Base-by-base conservation (phyloP, 2,888 invertebrate genomes). In the Stegophylla sp. region DNA sequence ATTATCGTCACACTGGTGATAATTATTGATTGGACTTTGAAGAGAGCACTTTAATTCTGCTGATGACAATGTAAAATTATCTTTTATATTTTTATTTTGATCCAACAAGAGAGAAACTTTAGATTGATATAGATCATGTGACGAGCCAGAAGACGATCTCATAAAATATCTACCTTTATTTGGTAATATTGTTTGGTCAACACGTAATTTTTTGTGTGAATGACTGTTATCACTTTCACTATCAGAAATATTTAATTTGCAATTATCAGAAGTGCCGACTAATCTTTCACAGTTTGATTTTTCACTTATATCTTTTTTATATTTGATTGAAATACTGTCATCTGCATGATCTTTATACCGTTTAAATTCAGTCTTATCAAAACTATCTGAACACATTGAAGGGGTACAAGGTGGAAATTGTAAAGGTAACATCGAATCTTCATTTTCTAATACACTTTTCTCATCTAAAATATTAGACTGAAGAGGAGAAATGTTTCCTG, bases 121-220 rank as follows among this genome's bases (percentile, higher is more conserved):
- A 41, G 69, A 71, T 61, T 63, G 28, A n/a, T 41, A 61, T 61
- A 45, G 5, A 45, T 69, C 67, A 41, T 77, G 28, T 26, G 43
- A 69, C 43, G 59, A 17, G 45, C 61, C 71, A 34, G 69, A 79
- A 26, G 79, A 76, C 13, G 76, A 79, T 41, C 79, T 69, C 79
- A 79, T 79, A 63, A 79, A 79, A 41, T 79, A 79, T 61, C 79
- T 71, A 51, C 71, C 48, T 15, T 63, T 79, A 63, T 79, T 69
- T 23, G 71, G 56, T 4, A 61, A 34, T 23, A 5, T 15, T 17
- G 59, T 45, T 1, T 69, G 61, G 43, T 79, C 71, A 3, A 71
- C 28, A 51, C 79, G 71, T 53, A 71, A 59, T 26, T 79, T 79
- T 71, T 79, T 79, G 20, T 48, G 43, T n/a, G 77, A 48, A 28